Evolutionary conservation across 2,113 vertebrate species (phyloP), one percentile per base, ranked within the genome.

Genomic region (Bubo blakistoni): DNA sequence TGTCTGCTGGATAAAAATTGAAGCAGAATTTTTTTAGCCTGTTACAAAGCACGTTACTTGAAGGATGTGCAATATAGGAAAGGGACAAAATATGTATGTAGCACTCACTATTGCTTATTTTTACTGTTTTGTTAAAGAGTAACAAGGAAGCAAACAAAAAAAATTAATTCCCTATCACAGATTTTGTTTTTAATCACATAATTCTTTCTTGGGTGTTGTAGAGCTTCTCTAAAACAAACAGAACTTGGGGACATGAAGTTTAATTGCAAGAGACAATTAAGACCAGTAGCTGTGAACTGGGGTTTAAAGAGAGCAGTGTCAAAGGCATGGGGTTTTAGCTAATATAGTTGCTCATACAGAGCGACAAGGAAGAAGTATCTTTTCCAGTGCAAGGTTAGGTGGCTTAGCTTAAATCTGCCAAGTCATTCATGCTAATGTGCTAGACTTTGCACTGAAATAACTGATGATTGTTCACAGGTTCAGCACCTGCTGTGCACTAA

Each of bases 401-500:
- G 63, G 20, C 40, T 84, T 19, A 59, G 32, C 69, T 81, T 26
- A 32, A 16, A 59, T 83, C 17, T 74, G 77, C 80, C 65, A 9
- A 30, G 1, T n/a, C 8, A 16, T 19, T 65, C 38, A 4, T 52
- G 55, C 80, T 42, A 46, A 55, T 0, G 34, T 91, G 96, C 81
- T 74, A 97, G 93, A 93, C 93, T 95, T 89, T 76, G 91, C 81
- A 14, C 44, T 49, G 38, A 19, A 94, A 65, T 72, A 72, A 52
- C 96, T 76, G 89, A 22, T 61, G 84, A 38, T 79, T 92, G 93
- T 88, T 97, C 95, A 85, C 94, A 85, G 95, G 90, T 95, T 91
- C 70, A 34, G 54, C 78, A 76, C 87, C 90, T 95, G 78, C 92
- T 96, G 84, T 96, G 90, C 90, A 65, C 78, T 36, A 49, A 59